Evolutionary conservation across 2,113 vertebrate species (phyloP).

Genomic region (Myanophis thanlyinensis): DNA sequence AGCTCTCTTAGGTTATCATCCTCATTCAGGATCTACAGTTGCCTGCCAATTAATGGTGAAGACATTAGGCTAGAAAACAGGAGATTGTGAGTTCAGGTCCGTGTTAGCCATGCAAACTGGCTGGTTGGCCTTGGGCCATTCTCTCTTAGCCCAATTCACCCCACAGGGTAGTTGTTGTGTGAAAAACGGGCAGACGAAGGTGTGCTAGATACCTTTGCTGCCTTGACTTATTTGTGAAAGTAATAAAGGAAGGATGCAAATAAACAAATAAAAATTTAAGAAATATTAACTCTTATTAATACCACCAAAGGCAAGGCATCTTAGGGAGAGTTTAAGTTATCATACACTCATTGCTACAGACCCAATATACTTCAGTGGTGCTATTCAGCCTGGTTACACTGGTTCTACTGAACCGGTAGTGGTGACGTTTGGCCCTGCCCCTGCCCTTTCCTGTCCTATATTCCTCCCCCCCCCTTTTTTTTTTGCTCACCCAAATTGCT

Average conservation of each 20-base stretch:
- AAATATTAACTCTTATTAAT: neutral
- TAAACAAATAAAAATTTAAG: neutral
- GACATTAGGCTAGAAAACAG: neutral
- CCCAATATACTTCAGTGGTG: neutral
- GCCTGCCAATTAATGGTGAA: neutral
- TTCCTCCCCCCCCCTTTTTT: too few relatives aligned
- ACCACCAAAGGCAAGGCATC: neutral
- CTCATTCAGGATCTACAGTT: neutral
- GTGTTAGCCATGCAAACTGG: neutral
- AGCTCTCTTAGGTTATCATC: neutral
- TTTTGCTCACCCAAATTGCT: too few relatives aligned
- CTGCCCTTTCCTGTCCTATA: too few relatives aligned
- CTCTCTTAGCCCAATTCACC: neutral
- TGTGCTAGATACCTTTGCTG: neutral
- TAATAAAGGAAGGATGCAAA: neutral
- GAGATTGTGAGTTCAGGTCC: neutral
- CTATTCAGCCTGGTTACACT: too few relatives aligned
- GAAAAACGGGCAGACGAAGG: neutral
- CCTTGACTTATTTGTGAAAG: neutral
- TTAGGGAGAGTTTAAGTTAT: neutral
- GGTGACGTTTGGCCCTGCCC: too few relatives aligned
- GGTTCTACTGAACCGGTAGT: too few relatives aligned
- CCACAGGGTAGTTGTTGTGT: neutral
- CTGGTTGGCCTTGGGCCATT: neutral
- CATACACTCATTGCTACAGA: neutral